phyloP scores from a whole-genome alignment of 2,888 invertebrate genomes.

The Belgica antarctica region DNA sequence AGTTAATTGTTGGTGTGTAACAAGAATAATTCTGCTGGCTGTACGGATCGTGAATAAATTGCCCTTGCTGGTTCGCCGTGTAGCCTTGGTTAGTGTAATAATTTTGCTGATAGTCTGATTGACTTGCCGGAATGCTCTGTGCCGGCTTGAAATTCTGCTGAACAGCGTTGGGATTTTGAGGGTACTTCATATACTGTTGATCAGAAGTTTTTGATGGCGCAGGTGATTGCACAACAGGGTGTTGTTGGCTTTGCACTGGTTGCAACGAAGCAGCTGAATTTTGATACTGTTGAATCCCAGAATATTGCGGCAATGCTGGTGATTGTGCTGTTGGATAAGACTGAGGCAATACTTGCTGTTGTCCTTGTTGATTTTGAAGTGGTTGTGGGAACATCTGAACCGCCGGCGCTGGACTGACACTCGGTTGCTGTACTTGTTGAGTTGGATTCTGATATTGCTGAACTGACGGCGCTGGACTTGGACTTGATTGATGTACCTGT shows the following conservation, averaged over 20 bases:
- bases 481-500: not conserved
- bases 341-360: not conserved
- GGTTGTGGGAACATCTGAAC: conserved; percentile 14
- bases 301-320: conserved; percentile 44
- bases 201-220: not conserved
- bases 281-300: conserved; percentile 2
- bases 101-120: too few species aligned
- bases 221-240: not conserved
- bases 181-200: not conserved
- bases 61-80: not conserved
- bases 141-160: not conserved
- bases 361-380: not conserved
- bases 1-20: conserved; percentile 8
- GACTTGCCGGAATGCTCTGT: too few species aligned
- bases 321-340: conserved; percentile 49
- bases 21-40: conserved; percentile 47
- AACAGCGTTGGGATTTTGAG: not conserved
- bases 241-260: not conserved
- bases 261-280: too few species aligned
- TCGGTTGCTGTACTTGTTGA: not conserved
- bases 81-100: not conserved
- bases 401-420: not conserved
- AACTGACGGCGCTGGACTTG: not conserved
- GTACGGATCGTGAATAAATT: conserved; percentile 5
- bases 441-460: not conserved